A percentile compares a stretch with the other conserved stretches of the same genome.
phyloP scores from a whole-genome alignment of 2,113 vertebrate genomes.

The Noctilio leporinus region DNA sequence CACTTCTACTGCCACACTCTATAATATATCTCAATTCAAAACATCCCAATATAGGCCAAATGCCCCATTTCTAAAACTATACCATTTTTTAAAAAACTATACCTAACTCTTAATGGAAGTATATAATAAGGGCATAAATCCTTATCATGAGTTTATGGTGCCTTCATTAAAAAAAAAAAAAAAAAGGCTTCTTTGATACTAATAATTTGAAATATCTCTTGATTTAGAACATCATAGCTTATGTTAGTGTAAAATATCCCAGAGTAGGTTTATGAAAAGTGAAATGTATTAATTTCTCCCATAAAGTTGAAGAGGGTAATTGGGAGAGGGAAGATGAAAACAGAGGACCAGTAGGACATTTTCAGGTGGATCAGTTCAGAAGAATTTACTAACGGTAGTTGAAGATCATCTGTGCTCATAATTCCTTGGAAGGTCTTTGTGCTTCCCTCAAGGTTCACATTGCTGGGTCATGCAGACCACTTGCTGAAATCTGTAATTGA shows the following conservation, averaged over 20 bases:
- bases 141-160: background rate
- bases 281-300: background rate
- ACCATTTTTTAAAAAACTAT: background rate
- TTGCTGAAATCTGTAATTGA: background rate
- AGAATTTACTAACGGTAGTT: background rate
- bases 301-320: background rate
- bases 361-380: background rate
- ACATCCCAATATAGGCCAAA: background rate
- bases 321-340: background rate
- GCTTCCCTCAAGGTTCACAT: background rate
- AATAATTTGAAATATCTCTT: conserved; percentile 7
- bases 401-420: background rate
- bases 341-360: background rate
- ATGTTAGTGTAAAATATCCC: background rate
- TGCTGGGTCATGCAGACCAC: background rate
- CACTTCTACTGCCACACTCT: background rate
- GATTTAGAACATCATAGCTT: background rate
- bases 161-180: conserved; percentile 10
- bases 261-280: background rate
- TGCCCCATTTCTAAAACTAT: background rate
- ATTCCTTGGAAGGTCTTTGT: background rate
- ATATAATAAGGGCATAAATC: background rate
- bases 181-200: background rate
- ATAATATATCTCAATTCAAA: background rate
- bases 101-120: background rate